Conservation (phyloP, 2,888 invertebrate species). For the Platerodrilus igneus region DNA sequence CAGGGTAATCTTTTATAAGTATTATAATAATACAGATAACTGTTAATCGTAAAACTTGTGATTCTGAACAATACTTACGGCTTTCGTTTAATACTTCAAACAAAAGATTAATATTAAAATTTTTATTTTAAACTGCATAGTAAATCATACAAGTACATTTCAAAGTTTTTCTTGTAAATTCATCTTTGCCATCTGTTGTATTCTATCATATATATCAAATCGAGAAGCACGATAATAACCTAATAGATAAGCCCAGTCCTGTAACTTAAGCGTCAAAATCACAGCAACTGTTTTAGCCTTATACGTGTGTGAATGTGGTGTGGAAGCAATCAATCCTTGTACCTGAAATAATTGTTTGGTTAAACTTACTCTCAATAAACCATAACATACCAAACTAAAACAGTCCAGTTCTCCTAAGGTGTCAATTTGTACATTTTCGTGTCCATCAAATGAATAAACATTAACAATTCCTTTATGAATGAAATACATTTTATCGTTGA, state of each 20-base stretch:
- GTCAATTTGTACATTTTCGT: slow-evolving; percentile 28
- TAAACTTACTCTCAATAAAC: background rate
- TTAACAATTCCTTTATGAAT: slow-evolving; percentile 29
- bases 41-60: no score
- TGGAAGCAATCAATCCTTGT: slow-evolving; percentile 24
- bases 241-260: slow-evolving; percentile 27
- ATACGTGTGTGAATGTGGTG: slow-evolving; percentile 27
- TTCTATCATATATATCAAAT: slow-evolving; percentile 25
- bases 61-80: no score
- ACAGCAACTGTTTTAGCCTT: slow-evolving; percentile 23
- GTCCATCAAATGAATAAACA: slow-evolving; percentile 21
- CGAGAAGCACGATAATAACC: slow-evolving; percentile 28
- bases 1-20: no score
- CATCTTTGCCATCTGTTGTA: slow-evolving; percentile 9
- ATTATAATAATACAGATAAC: no score
- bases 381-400: slow-evolving; percentile 22
- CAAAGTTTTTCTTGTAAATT: background rate
- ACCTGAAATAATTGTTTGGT: slow-evolving; percentile 16
- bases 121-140: background rate
- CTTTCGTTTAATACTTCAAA: no score
- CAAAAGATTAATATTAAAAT: background rate
- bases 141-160: background rate
- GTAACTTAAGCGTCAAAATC: slow-evolving; percentile 25
- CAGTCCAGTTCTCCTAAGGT: slow-evolving; percentile 27
- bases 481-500: slow-evolving; percentile 33